These are phyloP conservation scores for Hystrix brachyura DNA, from an alignment of 2,113 vertebrate genomes.

Conservation along the genomic window DNA sequence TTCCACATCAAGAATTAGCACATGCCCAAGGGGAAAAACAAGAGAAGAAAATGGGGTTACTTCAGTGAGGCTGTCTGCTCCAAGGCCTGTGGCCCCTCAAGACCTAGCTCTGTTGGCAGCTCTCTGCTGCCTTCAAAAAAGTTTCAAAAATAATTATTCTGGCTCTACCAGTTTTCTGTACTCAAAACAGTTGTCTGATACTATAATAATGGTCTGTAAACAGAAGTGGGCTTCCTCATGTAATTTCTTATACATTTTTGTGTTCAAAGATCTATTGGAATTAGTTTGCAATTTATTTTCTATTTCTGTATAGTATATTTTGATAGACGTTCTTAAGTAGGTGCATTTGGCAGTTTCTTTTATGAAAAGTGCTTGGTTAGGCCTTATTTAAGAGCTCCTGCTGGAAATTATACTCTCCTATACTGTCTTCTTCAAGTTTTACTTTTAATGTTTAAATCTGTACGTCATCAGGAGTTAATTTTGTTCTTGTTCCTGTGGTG, in stretches of 20 bases:
- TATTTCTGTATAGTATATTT: not conserved
- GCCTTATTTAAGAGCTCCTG: not conserved
- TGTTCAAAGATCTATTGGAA: not conserved
- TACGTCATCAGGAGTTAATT: not conserved
- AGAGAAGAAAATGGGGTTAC: not conserved
- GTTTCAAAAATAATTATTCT: constrained; percentile 28
- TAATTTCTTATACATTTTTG: not conserved
- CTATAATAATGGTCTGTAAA: not conserved
- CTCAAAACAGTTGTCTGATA: not conserved
- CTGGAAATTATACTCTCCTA: not conserved
- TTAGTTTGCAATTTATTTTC: not conserved
- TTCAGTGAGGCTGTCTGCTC: not conserved
- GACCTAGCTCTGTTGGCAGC: not conserved
- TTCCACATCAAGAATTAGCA: constrained; percentile 24
- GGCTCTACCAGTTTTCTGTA: not conserved
- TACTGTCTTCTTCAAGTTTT: not conserved
- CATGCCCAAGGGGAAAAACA: not conserved
- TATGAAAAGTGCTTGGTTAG: not conserved
- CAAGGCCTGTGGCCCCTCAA: not conserved
- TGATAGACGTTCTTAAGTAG: not conserved
- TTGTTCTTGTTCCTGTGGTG: not conserved
- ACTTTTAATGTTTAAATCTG: not conserved
- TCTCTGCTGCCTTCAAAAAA: constrained; percentile 9
- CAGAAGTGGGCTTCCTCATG: not conserved
- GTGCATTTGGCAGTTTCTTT: not conserved